Conservation (phyloP, 2,113 vertebrate genomes). For the Odontophorus gujanensis region DNA sequence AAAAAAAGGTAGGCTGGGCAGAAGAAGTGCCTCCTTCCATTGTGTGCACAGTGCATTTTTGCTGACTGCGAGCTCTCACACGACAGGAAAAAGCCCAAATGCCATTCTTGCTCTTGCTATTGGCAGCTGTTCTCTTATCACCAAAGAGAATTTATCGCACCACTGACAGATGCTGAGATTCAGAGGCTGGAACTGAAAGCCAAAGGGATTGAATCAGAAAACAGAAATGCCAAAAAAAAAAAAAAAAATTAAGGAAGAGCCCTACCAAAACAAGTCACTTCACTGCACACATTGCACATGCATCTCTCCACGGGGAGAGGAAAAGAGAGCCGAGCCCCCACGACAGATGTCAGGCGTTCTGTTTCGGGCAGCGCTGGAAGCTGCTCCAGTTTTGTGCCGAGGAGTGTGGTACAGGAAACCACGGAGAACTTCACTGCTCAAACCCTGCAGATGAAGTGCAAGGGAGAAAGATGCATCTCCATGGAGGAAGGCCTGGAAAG, state of each 20-base stretch:
- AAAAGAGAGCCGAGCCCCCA: not conserved
- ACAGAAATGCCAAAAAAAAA: not conserved
- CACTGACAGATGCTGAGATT: constrained; percentile 79
- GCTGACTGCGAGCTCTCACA: not conserved
- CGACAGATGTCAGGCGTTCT: not conserved
- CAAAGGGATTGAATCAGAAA: constrained; percentile 45
- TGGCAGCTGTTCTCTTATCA: constrained; percentile 73
- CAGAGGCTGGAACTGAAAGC: constrained; percentile 65
- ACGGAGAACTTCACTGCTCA: rapidly evolving
- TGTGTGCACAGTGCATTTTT: not conserved
- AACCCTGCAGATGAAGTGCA: rapidly evolving
- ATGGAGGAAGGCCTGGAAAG: not conserved
- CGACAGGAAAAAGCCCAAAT: constrained; percentile 62
- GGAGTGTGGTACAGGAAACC: not conserved
- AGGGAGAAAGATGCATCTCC: not conserved
- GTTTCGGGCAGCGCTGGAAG: not conserved
- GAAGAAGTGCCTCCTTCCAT: not conserved
- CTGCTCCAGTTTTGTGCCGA: not conserved
- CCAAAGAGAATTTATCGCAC: constrained; percentile 74
- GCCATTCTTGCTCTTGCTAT: constrained; percentile 56
- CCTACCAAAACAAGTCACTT: constrained; percentile 29
- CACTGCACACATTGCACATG: not conserved
- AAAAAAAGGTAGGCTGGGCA: not conserved
- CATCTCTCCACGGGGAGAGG: not conserved
- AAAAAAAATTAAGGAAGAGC: not conserved